Evolutionary conservation across 2,888 invertebrate genomes (phyloP).

Genomic region (Drosophila melanosoma): DNA sequence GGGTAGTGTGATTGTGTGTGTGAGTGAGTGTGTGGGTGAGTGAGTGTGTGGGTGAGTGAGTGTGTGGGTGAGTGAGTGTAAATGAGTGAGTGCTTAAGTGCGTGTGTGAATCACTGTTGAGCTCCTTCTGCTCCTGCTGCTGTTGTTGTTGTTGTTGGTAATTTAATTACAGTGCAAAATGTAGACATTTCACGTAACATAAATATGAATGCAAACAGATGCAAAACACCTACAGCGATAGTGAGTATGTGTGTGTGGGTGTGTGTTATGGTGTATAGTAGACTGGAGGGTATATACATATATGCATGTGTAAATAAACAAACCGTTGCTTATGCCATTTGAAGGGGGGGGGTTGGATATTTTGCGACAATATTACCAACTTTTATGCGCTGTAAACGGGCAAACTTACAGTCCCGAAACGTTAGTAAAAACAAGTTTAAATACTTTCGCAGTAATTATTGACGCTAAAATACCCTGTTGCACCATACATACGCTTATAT

Average conservation of each 20-base stretch:
- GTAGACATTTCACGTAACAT: conserved; percentile 65
- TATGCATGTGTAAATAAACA: conserved; percentile 12
- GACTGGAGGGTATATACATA: neutral
- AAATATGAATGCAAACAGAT: conserved; percentile 58
- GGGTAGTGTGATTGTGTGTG: conserved; percentile 13
- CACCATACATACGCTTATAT: neutral
- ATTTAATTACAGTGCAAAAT: conserved; percentile 76
- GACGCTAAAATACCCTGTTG: conserved; percentile 5
- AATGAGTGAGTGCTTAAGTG: conserved; percentile 36
- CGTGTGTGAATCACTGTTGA: conserved; percentile 36
- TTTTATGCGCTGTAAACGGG: conserved; percentile 17
- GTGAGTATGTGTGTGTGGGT: neutral
- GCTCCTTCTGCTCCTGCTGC: conserved; percentile 14
- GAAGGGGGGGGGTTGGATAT: neutral
- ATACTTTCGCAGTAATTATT: neutral
- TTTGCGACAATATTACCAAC: conserved; percentile 32
- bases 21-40: conserved; percentile 1
- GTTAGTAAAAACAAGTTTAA: conserved; percentile 10
- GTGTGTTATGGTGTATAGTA: neutral
- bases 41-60: conserved; percentile 7
- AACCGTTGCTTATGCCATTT: conserved; percentile 16
- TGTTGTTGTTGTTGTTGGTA: conserved; percentile 40
- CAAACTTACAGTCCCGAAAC: conserved; percentile 5
- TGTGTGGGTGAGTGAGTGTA: conserved; percentile 12
- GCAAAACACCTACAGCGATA: conserved; percentile 9